Percentiles rank a stretch among this genome's conserved stretches.
Conservation (phyloP, 2,797 vertebrate species). For the Crocodylus rhombifer region DNA sequence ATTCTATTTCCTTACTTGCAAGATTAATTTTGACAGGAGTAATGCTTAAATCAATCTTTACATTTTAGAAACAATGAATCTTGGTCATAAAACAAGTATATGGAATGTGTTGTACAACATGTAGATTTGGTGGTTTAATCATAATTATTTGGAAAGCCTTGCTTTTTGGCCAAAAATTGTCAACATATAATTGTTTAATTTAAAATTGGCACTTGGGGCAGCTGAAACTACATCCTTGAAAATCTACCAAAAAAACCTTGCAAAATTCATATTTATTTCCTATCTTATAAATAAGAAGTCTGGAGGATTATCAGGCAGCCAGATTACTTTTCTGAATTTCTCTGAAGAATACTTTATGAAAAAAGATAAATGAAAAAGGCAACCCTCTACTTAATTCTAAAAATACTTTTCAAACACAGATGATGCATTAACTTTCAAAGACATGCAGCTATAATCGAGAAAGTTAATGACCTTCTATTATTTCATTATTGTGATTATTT, state of each 20-base stretch:
- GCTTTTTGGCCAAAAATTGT: neutral
- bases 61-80: neutral
- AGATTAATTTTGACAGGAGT: neutral
- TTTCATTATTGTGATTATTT: neutral
- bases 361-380: neutral
- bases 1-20: neutral
- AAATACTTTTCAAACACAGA: neutral
- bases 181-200: neutral
- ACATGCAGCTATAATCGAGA: neutral
- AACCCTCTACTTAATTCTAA: neutral
- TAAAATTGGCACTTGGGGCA: neutral
- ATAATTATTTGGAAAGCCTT: neutral
- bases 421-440: neutral
- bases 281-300: neutral
- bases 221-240: neutral
- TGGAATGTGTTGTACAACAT: conserved; percentile 57
- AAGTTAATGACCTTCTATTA: neutral
- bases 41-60: neutral
- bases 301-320: neutral
- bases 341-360: neutral
- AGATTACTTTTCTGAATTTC: neutral
- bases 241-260: neutral
- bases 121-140: neutral
- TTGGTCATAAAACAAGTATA: conserved; percentile 38
- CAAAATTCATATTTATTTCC: neutral